Evolutionary conservation across 1,140 invertebrate species (phyloP), one percentile per base, ranked within the genome.

Genomic region (Heliconius eleuchia): DNA sequence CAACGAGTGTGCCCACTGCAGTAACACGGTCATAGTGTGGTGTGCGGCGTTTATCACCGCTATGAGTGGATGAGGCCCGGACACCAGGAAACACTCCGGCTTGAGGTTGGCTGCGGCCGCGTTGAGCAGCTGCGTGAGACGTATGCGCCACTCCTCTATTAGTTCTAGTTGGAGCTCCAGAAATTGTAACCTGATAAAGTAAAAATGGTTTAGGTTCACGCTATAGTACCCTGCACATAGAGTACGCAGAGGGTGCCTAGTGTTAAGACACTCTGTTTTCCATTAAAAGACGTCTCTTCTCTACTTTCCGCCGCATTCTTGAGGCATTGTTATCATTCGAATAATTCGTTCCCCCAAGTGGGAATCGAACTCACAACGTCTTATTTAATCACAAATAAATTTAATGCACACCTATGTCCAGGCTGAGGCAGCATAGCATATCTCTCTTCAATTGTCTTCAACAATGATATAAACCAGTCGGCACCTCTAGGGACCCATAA

Each of bases 391-490:
- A 60, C 27, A 11, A 11, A 3, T 27, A 27, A 9, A 66, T 30
- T 30, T 13, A 27, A 66, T 27, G 30, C 57, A 60, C 79, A 96
- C 96, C 97, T 96, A 87, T 98, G 98, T 42, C 97, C 97, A 1
- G 98, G 97, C 87, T 98, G 97, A 39, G 98, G 97, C 75, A 99
- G 90, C 60, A 96, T 94, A 83, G 96, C 96, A 87, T 99, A 99
- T 83, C 98, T 95, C 87, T 99, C 98, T 79, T 98, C 98, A 37
- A 99, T 98, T 3, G 98, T 98, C 75, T 96, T 96, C 42, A 99
- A 93, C 2, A 99, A 93, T 0, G 97, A 96, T 34, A 98, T 95
- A 88, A 98, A 97, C 85, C 96, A 96, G 88, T 98, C 97, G 52
- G 97, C 96, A 89, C 97, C 96, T 84, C 96, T 95, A 34, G 97